Conservation (phyloP, 2,113 vertebrate genomes). For the Protomyctophum bolini region DNA sequence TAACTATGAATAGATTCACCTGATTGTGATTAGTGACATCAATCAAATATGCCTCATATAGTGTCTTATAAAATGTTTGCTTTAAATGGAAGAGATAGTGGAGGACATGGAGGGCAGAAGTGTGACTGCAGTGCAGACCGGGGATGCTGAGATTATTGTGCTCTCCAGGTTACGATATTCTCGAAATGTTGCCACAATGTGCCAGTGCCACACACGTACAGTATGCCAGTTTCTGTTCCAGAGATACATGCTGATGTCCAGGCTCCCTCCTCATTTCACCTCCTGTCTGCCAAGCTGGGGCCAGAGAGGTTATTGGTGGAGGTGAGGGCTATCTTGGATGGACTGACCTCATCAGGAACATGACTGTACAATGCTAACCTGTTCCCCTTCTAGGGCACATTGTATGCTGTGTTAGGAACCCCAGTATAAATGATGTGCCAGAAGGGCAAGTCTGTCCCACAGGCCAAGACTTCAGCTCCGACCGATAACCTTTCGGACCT, state of each 20-base stretch:
- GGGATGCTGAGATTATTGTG: no score
- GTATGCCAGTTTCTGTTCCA: no score
- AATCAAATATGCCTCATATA: no score
- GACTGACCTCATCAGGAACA: constrained; percentile 42
- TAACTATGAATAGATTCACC: no score
- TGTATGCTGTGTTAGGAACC: constrained; percentile 28
- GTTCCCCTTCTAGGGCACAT: constrained; percentile 15
- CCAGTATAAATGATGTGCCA: constrained; percentile 44
- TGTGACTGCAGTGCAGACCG: no score
- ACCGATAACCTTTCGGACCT: neutral
- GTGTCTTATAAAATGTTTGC: no score
- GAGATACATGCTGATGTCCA: neutral
- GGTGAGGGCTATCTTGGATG: constrained; percentile 10
- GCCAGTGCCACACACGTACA: no score
- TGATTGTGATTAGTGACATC: no score
- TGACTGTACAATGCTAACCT: constrained; percentile 14
- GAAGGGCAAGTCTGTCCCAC: constrained; percentile 35
- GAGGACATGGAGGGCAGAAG: no score
- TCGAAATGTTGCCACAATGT: no score
- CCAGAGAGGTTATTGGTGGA: neutral
- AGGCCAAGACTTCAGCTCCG: constrained; percentile 2
- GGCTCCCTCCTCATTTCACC: neutral
- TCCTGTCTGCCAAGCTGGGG: neutral
- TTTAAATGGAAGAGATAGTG: no score
- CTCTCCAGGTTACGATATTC: no score